phyloP scores from a whole-genome alignment of 53 echinoderm and acorn worm genomes.

The Astropecten irregularis region DNA sequence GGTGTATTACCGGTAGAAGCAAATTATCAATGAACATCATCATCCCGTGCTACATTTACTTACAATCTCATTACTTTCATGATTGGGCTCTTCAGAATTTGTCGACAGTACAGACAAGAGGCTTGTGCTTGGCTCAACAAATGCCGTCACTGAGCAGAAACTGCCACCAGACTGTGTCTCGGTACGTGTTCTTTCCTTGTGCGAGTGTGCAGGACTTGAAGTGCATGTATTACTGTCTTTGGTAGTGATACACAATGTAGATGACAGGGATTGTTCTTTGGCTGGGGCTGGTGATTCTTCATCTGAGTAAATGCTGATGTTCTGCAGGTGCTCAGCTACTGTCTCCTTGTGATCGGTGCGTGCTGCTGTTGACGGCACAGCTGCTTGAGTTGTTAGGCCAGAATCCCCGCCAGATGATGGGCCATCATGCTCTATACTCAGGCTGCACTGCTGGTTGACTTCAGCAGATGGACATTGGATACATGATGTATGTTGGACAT shows the following conservation, averaged over 20 bases:
- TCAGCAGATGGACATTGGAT: constrained; percentile 1
- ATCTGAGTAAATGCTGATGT: neutral
- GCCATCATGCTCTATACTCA: neutral
- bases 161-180: neutral
- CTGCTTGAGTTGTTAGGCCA: too few species aligned
- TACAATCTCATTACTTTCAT: constrained; percentile 17
- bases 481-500: too few species aligned
- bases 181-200: neutral
- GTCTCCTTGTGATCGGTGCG: neutral
- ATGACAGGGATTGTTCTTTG: too few species aligned
- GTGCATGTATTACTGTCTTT: too few species aligned
- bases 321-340: neutral
- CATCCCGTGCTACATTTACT: too few species aligned
- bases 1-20: too few species aligned
- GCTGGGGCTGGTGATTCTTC: neutral
- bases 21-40: neutral
- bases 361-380: neutral
- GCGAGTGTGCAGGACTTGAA: too few species aligned
- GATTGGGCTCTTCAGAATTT: neutral
- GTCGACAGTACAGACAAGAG: neutral
- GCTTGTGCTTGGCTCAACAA: constrained; percentile 58
- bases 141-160: constrained; percentile 67
- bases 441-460: neutral
- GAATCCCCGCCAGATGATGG: constrained; percentile 25
- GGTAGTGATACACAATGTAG: too few species aligned